Conservation (phyloP, 2,797 vertebrate genomes). For the Falco novaeseelandiae region DNA sequence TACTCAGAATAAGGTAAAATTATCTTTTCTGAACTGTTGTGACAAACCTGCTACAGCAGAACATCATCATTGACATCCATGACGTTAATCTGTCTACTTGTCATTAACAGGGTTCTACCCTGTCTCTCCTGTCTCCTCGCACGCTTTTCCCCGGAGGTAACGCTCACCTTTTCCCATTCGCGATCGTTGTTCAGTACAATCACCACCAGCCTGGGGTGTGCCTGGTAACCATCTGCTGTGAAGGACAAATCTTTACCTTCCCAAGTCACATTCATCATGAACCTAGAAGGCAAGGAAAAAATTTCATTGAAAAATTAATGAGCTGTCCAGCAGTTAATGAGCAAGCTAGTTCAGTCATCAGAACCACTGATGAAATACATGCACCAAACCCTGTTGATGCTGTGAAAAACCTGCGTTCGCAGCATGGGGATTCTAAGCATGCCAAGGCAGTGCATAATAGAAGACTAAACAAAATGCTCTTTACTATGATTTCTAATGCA, state of each 20-base stretch:
- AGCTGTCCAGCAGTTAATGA: constrained; percentile 54
- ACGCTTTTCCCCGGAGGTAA: neutral
- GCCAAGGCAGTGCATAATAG: neutral
- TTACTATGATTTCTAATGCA: neutral
- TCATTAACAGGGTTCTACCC: neutral
- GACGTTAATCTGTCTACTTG: neutral
- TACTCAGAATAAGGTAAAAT: neutral
- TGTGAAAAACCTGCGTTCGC: neutral
- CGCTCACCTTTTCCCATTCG: constrained; percentile 94
- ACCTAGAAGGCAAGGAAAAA: constrained; percentile 79
- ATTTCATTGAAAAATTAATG: constrained; percentile 62
- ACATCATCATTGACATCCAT: neutral
- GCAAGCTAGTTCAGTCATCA: constrained; percentile 1
- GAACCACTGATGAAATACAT: constrained; percentile 7
- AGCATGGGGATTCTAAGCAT: neutral
- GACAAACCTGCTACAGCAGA: neutral
- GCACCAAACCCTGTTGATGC: neutral
- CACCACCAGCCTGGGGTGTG: constrained; percentile 92
- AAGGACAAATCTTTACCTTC: constrained; percentile 95
- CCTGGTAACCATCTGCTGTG: constrained; percentile 96
- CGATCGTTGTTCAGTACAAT: constrained; percentile 94
- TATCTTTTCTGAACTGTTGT: neutral
- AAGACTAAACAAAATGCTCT: neutral
- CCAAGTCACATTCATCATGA: constrained; percentile 99
- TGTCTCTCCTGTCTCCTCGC: neutral